Evolutionary conservation across 2,797 vertebrate genomes (phyloP).

Genomic region (Echeneis naucrates): DNA sequence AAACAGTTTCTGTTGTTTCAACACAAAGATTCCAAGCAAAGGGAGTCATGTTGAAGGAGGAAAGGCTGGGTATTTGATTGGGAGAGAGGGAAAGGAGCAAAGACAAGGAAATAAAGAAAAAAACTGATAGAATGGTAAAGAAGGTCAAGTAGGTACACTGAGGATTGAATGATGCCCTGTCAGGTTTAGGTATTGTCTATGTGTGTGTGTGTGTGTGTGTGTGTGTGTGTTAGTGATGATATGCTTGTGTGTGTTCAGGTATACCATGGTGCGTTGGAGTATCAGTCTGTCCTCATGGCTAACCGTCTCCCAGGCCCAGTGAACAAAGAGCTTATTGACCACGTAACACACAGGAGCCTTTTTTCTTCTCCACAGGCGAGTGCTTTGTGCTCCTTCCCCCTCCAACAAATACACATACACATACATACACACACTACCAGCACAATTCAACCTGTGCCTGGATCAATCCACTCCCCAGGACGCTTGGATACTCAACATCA

Average conservation of each 20-base stretch:
- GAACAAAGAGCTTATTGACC: conserved; percentile 97
- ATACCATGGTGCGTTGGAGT: conserved; percentile 79
- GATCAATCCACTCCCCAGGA: not conserved
- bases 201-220: conserved; percentile 32
- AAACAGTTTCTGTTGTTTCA: conserved; percentile 69
- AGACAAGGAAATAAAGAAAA: not conserved
- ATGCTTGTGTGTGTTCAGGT: conserved; percentile 83
- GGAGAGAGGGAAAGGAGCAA: not conserved
- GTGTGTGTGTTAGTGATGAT: conserved; percentile 38
- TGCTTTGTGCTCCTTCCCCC: conserved; percentile 80
- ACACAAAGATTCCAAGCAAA: conserved; percentile 65
- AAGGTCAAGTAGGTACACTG: conserved; percentile 21
- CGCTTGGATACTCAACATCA: not conserved
- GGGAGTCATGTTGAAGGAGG: conserved; percentile 25
- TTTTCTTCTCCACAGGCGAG: conserved; percentile 79
- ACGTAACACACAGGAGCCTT: conserved; percentile 78
- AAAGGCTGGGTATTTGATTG: conserved; percentile 17
- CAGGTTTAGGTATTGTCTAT: conserved; percentile 39
- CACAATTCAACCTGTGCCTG: conserved; percentile 48
- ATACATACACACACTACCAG: conserved; percentile 14
- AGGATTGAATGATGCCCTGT: conserved; percentile 37
- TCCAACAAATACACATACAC: conserved; percentile 13
- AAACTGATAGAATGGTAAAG: conserved; percentile 28
- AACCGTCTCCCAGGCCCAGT: conserved; percentile 82
- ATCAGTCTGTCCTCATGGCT: conserved; percentile 81